Percentiles rank a stretch among this genome's conserved stretches.
phyloP scores from a whole-genome alignment of 2,113 vertebrate species.

The Cottus gobio region DNA sequence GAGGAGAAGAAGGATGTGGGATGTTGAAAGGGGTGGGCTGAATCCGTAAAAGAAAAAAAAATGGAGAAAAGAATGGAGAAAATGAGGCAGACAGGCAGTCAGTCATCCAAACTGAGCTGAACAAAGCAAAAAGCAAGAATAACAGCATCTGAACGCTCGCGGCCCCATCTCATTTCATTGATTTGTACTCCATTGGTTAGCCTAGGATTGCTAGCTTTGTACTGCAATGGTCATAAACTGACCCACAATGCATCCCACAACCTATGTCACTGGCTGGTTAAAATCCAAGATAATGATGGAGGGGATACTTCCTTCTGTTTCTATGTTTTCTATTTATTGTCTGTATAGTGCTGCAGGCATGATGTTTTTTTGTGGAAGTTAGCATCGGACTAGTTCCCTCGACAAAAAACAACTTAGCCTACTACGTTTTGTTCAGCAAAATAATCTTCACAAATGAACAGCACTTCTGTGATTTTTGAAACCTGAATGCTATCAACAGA shows the following conservation, averaged over 20 bases:
- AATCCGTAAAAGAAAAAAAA: constrained; percentile 57
- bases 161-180: constrained; percentile 1
- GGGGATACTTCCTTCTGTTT: no score
- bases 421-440: no score
- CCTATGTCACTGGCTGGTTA: neutral
- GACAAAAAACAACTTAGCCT: no score
- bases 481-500: no score
- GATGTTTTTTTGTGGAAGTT: neutral
- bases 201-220: neutral
- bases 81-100: constrained; percentile 48
- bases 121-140: constrained; percentile 41
- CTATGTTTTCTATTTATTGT: neutral
- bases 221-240: neutral
- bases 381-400: no score
- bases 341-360: neutral
- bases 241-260: neutral
- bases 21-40: constrained; percentile 58
- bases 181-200: neutral
- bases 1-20: constrained; percentile 69
- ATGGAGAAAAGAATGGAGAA: constrained; percentile 66
- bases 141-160: constrained; percentile 47
- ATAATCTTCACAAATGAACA: no score
- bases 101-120: constrained; percentile 39
- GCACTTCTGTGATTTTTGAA: no score
- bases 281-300: neutral